Conservation (phyloP, 1,140 invertebrate genomes). For the Pectinophora gossypiella region DNA sequence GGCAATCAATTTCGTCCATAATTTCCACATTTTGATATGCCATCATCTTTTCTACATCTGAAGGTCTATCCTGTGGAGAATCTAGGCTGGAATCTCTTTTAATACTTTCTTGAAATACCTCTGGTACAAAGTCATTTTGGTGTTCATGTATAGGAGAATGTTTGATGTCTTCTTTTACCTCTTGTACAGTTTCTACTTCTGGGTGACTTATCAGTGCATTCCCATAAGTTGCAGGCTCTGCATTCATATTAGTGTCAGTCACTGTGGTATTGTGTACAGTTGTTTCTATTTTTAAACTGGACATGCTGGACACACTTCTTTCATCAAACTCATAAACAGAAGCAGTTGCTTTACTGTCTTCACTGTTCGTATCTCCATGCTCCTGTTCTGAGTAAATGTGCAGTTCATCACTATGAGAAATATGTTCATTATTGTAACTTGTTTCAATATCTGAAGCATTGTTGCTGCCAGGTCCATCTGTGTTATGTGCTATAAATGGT, state of each 20-base stretch:
- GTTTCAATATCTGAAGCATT: slow-evolving; percentile 48
- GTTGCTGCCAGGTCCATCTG: slow-evolving; percentile 28
- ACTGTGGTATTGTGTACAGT: slow-evolving; percentile 42
- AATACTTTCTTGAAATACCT: slow-evolving; percentile 21
- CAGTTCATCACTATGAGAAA: slow-evolving; percentile 44
- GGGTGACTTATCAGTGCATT: slow-evolving; percentile 13
- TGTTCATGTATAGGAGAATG: slow-evolving; percentile 21
- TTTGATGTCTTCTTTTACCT: slow-evolving; percentile 28
- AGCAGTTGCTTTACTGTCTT: slow-evolving; percentile 62
- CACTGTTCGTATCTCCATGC: slow-evolving; percentile 57
- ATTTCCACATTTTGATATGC: slow-evolving; percentile 36
- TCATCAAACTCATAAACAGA: slow-evolving; percentile 68
- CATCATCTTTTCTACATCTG: slow-evolving; percentile 19
- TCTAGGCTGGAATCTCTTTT: slow-evolving; percentile 17
- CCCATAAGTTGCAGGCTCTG: slow-evolving; percentile 32
- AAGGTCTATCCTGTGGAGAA: slow-evolving; percentile 17
- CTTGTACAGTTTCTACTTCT: slow-evolving; percentile 19
- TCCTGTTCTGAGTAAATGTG: slow-evolving; percentile 44
- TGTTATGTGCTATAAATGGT: slow-evolving; percentile 41
- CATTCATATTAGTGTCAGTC: slow-evolving; percentile 33
- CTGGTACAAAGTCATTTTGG: slow-evolving; percentile 28
- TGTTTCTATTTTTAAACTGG: slow-evolving; percentile 60
- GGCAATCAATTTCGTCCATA: slow-evolving; percentile 32
- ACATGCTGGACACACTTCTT: slow-evolving; percentile 58
- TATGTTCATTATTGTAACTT: slow-evolving; percentile 44